Base-by-base conservation (phyloP, 2,888 invertebrate species). In the Ornithoptera alexandrae region DNA sequence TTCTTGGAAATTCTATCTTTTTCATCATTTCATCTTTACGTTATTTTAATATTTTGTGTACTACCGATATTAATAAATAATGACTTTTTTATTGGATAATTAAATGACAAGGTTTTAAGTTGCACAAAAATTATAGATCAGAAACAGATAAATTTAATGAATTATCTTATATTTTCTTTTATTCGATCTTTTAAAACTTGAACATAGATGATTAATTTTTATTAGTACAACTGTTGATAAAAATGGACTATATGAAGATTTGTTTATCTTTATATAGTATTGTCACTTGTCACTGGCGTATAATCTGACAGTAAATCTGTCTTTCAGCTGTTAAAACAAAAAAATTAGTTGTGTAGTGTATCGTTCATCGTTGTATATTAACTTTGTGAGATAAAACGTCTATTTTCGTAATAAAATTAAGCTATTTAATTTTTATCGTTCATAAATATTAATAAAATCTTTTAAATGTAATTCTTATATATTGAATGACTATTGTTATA, bases 331-430 rank as follows among this genome's bases (percentile, higher is more conserved):
- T 65, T 71, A 72, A 58, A 72, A 69, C 68, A 69, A 69, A 72
- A 71, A 79, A 85, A 84, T 86, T 83, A 77, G 81, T 83, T 79
- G 83, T 87, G 83, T 84, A 78, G 78, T 74, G 75, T 75, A 75
- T 74, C 76, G 68, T 79, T 77, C 70, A 72, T 75, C 66, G 63
- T 57, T 68, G 58, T 75, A 73, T 76, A 75, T 69, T 70, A 74
- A 75, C 74, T 75, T 74, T 73, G 68, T 73, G 76, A 78, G 79
- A 72, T 73, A 74, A 73, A 73, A 70, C 68, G 57, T 62, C 39
- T 59, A 20, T 62, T 58, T 63, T 63, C 53, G 39, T 63, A 58
- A 65, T 73, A 60, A 57, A 65, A 65, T 69, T 66, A 61, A 63
- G 60, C 22, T 53, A 64, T 67, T 42, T 59, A 69, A 57, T 66